These are phyloP conservation scores for Phocoena sinus DNA, from an alignment of 2,113 vertebrate species.

Conservation along the genomic window DNA sequence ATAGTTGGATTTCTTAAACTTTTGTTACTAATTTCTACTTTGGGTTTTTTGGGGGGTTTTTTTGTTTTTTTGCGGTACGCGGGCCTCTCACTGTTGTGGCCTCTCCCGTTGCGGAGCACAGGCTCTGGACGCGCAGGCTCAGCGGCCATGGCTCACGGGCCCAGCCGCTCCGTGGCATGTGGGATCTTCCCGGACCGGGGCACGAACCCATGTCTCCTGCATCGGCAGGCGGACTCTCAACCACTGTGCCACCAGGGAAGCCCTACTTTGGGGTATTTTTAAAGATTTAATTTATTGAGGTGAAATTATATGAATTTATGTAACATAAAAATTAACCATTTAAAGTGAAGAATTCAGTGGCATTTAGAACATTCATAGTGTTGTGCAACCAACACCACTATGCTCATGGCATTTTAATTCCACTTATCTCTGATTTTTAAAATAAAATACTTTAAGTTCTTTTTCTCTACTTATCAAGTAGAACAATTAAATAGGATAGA, in stretches of 20 bases:
- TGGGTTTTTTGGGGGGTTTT: no score
- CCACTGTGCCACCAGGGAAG: no score
- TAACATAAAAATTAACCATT: neutral
- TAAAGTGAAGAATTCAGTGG: neutral
- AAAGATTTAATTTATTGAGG: neutral
- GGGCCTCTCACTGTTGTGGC: no score
- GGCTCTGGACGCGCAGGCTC: no score
- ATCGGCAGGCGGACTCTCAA: no score
- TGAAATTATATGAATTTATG: neutral
- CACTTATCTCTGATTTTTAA: neutral
- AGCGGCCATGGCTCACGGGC: no score
- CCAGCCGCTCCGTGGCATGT: no score
- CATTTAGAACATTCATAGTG: neutral
- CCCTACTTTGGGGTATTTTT: neutral
- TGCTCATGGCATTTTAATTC: neutral
- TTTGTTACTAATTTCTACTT: neutral
- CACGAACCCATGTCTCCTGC: no score
- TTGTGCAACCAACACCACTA: neutral
- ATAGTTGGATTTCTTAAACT: neutral
- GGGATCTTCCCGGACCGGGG: no score
- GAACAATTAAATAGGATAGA: neutral
- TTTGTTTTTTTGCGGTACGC: no score
- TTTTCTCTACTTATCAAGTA: neutral
- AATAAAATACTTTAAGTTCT: neutral
- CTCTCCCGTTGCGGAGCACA: no score